These are phyloP conservation scores for Amblyjoppa proteus DNA, from an alignment of 2,888 invertebrate genomes.

Conservation along the genomic window DNA sequence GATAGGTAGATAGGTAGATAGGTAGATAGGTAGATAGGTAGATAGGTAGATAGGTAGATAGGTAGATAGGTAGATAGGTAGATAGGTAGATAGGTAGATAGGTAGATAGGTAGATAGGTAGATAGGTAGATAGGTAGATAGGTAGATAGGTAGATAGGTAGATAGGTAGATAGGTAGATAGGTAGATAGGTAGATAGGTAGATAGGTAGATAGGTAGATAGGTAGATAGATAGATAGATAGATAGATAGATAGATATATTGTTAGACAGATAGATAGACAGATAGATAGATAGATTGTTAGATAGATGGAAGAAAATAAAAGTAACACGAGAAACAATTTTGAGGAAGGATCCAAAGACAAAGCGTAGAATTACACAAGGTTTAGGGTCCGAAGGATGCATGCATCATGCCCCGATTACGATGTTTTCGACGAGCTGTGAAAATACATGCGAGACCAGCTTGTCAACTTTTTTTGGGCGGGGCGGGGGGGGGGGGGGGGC, in stretches of 20 bases:
- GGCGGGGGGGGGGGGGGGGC: too few relatives aligned
- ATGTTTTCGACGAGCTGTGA: conserved; percentile 37
- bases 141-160: conserved; percentile 26
- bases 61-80: background rate
- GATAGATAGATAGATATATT: conserved; percentile 29
- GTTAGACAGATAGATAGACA: conserved; percentile 23
- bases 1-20: too few relatives aligned
- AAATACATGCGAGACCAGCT: conserved; percentile 5
- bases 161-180: conserved; percentile 9
- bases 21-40: too few relatives aligned
- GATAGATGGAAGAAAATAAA: conserved; percentile 5
- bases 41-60: too few relatives aligned
- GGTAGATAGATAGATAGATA: conserved; percentile 19
- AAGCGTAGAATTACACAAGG: conserved; percentile 25
- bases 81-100: conserved; percentile 8
- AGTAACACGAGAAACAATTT: conserved; percentile 40
- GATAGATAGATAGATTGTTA: conserved; percentile 38
- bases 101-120: conserved; percentile 21
- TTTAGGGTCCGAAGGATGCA: background rate
- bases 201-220: conserved; percentile 25
- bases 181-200: conserved; percentile 21
- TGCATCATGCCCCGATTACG: conserved; percentile 26
- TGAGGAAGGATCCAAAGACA: conserved; percentile 3
- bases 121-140: conserved; percentile 32
- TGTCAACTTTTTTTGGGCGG: background rate